These are phyloP conservation scores for Porites cylindrica DNA, from an alignment of 92 coral and sea anemone species.

Conservation along the genomic window DNA sequence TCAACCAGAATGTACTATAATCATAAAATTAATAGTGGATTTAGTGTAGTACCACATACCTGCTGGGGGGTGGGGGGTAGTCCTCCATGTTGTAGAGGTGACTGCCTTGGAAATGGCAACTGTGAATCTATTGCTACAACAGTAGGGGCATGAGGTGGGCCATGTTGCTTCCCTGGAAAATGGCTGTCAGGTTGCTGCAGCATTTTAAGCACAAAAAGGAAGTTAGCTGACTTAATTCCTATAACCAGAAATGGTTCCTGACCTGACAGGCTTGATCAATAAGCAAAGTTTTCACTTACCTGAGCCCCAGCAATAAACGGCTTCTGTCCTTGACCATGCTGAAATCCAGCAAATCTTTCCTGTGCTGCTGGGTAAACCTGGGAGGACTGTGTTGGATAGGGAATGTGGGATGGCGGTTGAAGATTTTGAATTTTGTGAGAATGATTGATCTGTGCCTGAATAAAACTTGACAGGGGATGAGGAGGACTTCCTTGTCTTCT, in stretches of 20 bases:
- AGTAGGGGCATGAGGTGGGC: slow-evolving; percentile 5
- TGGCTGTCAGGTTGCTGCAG: slow-evolving; percentile 16
- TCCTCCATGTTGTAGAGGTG: slow-evolving; percentile 25
- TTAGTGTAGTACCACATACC: slow-evolving; percentile 2
- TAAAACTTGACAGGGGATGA: slow-evolving; percentile 46
- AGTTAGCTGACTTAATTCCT: neutral
- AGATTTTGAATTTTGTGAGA: slow-evolving; percentile 31
- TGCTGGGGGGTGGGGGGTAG: slow-evolving; percentile 10
- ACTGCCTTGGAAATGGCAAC: slow-evolving; percentile 33
- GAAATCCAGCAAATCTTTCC: slow-evolving; percentile 39
- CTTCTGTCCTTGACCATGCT: slow-evolving; percentile 37
- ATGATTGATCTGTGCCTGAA: slow-evolving; percentile 50
- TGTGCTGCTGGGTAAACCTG: slow-evolving; percentile 8
- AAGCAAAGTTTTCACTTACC: neutral
- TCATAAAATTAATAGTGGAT: too few species aligned
- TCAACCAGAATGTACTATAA: too few species aligned
- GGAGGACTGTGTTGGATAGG: slow-evolving; percentile 22
- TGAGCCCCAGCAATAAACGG: neutral
- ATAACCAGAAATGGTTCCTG: too few species aligned
- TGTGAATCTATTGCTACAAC: slow-evolving; percentile 7
- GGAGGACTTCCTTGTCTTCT: slow-evolving; percentile 53
- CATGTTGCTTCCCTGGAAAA: slow-evolving; percentile 38
- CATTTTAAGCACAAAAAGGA: neutral
- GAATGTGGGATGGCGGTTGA: slow-evolving; percentile 12
- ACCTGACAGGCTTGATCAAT: neutral